phyloP scores from a whole-genome alignment of 2,797 vertebrate genomes.

The Furcifer pardalis region DNA sequence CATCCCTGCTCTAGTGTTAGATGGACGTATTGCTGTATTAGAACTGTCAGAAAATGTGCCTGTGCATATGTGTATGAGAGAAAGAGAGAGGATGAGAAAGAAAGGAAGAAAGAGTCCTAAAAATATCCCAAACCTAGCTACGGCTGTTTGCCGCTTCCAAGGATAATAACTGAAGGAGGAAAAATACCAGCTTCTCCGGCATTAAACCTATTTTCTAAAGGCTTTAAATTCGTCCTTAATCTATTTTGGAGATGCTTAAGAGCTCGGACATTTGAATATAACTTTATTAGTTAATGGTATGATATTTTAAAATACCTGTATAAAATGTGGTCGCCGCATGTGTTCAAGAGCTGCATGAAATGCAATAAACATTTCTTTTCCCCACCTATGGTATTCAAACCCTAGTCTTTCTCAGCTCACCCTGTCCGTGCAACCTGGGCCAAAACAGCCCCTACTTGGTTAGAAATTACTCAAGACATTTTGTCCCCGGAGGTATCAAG shows the following conservation, averaged over 20 bases:
- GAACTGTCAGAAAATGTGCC: constrained; percentile 20
- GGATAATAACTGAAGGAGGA: constrained; percentile 7
- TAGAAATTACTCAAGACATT: background rate
- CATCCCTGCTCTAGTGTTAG: constrained; percentile 37
- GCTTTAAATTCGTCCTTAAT: constrained; percentile 30
- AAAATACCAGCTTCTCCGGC: constrained; percentile 37
- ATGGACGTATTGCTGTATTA: constrained; percentile 29
- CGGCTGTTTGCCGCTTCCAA: constrained; percentile 28
- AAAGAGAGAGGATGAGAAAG: background rate
- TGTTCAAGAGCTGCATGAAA: constrained; percentile 87
- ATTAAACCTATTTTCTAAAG: constrained; percentile 50
- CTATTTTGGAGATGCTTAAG: constrained; percentile 46
- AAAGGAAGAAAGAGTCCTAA: background rate
- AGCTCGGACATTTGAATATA: constrained; percentile 43
- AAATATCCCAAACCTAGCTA: background rate
- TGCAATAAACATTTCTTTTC: constrained; percentile 86
- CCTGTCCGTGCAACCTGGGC: background rate
- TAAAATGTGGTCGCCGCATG: constrained; percentile 83
- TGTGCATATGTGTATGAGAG: background rate
- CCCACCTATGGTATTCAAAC: constrained; percentile 23
- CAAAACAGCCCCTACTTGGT: background rate
- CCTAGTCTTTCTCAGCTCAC: background rate
- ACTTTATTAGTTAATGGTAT: constrained; percentile 71
- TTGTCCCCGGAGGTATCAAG: background rate
- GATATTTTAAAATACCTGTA: constrained; percentile 55